Evolutionary conservation across 2,797 vertebrate genomes (phyloP), one percentile per base, ranked within the genome.

Genomic region (Buceros bicornis): DNA sequence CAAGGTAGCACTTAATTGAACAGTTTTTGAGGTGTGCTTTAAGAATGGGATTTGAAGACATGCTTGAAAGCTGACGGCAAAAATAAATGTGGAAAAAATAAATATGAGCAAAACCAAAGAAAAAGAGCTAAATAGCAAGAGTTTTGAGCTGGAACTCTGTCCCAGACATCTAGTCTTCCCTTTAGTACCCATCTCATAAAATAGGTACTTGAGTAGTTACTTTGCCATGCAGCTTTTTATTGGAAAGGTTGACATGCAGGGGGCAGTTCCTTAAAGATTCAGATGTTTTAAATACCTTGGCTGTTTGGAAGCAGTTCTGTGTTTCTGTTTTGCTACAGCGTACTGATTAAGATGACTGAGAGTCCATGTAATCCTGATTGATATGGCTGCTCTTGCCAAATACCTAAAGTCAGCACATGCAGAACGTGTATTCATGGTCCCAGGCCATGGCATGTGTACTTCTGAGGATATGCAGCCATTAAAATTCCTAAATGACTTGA

Each of bases 161-260:
- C 40, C 5, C 9, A 64, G 54, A 8, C 45, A 35, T 62, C 15
- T 58, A 20, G 16, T 73, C 15, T 74, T 66, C 67, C 26, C 11
- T 13, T 57, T 74, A 51, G 18, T 43, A 67, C 26, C n/a, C 9
- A 40, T 74, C 19, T 22, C 16, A 14, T 48, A 29, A 37, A 71
- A 26, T 50, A 89, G 31, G 35, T 82, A 33, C 24, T 58, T 56
- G 43, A 28, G 21, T 40, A 66, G 37, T 51, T 43, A 47, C 40
- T 10, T 42, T 51, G 16, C n/a, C 35, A 7, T 37, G 25, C 0
- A 0, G 16, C 37, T 42, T 81, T 31, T 3, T 37, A 5, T 11
- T 45, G 51, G 33, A 61, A 78, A 74, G 4, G 13, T 10, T 84
- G 57, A 47, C 48, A 42, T 62, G 65, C 19, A 81, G 24, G 26